Percentiles rank a stretch among this genome's conserved stretches.
phyloP scores from a whole-genome alignment of 2,113 vertebrate species.

The Casuarius casuarius region DNA sequence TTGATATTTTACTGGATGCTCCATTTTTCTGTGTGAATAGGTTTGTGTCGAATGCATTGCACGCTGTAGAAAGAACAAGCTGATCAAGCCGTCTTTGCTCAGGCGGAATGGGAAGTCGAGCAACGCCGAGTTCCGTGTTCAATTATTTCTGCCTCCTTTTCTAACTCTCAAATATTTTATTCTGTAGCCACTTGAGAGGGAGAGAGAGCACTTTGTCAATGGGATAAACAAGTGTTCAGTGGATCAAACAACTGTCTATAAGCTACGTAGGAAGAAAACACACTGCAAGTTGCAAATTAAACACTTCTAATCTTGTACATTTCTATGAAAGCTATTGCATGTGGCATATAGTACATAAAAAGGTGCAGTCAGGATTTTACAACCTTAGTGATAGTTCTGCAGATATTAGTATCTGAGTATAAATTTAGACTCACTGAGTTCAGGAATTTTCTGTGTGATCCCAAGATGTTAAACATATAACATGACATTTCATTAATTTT shows the following conservation, averaged over 20 bases:
- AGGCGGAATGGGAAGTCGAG: background rate
- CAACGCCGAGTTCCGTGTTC: fast-evolving
- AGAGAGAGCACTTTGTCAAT: background rate
- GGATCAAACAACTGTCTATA: background rate
- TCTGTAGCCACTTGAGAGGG: background rate
- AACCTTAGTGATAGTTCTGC: background rate
- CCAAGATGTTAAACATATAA: background rate
- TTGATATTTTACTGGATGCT: background rate
- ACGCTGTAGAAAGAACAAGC: background rate
- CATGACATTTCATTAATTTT: background rate
- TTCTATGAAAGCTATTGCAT: background rate
- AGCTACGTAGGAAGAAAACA: background rate
- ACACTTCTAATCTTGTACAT: background rate
- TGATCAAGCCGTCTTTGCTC: background rate
- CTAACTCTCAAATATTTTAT: background rate
- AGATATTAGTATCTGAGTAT: background rate
- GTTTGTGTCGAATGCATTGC: background rate
- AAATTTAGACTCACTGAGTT: background rate
- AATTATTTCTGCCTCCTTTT: background rate
- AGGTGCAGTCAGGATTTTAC: background rate
- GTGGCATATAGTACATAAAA: background rate
- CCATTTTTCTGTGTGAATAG: background rate
- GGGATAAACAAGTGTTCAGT: background rate
- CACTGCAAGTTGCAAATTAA: background rate
- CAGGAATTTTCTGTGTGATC: background rate